Conservation (phyloP, 2,888 invertebrate genomes). For the Metallyticus violacea region DNA sequence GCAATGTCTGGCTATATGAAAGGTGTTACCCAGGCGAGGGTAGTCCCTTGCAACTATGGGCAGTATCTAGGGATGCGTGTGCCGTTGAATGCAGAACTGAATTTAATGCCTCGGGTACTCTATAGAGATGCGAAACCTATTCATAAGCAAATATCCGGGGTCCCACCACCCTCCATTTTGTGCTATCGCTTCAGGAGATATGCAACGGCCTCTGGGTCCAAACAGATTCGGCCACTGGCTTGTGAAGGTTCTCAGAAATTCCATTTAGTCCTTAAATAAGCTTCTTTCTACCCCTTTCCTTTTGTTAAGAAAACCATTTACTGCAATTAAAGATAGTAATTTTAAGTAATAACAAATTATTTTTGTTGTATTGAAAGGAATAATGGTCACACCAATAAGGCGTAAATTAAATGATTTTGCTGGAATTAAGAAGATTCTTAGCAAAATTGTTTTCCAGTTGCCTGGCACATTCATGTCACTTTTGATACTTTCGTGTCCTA, state of each 20-base stretch:
- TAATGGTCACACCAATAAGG: no score
- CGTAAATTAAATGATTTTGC: no score
- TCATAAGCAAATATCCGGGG: conserved; percentile 5
- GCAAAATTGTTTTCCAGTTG: no score
- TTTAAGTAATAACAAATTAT: no score
- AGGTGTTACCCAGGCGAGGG: no score
- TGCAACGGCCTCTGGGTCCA: background rate
- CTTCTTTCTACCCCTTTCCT: background rate
- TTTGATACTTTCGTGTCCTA: no score
- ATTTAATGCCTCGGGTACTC: conserved; percentile 10
- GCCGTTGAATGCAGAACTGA: conserved; percentile 10
- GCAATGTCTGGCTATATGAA: background rate
- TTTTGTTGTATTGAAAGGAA: no score
- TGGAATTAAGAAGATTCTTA: no score
- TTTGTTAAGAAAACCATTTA: background rate
- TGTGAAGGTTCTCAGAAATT: background rate
- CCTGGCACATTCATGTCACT: no score
- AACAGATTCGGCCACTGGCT: no score
- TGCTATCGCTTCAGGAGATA: background rate
- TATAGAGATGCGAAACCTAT: background rate
- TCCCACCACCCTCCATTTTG: no score
- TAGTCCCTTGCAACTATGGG: background rate
- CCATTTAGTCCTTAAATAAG: background rate
- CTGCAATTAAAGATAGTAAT: no score
- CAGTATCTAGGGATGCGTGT: conserved; percentile 3